Base-by-base conservation (phyloP, 1,140 invertebrate genomes). In the Lucilia sericata region DNA sequence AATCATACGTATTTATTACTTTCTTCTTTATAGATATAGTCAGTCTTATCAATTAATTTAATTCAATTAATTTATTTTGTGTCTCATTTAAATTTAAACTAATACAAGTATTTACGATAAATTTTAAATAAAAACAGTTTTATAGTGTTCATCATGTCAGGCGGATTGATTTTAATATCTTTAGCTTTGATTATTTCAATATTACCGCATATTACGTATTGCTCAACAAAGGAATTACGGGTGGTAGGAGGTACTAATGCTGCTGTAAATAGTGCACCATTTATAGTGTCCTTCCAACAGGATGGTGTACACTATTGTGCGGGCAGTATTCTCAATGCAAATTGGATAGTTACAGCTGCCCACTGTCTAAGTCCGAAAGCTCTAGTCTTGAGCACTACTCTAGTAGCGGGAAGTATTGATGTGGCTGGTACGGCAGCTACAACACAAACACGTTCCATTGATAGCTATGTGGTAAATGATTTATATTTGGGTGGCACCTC, bases 271-370 rank as follows among this genome's bases (percentile, higher is more conserved):
- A 85, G 85, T 42, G 91, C 91, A 42, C 90, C 90, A 17, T 91
- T 87, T 55, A 90, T 89, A 7, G 91, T 90, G 8, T 91, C 91
- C 0, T 85, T 91, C 82, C 91, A 91, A 75, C 85, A 88, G 30
- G 25, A 82, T 13, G 78, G 85, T 2, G 86, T 87, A 1, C 93
- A 93, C 80, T 91, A 93, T 83, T 94, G 94, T 86, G 92, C 92
- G 51, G 93, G 91, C n/a, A 91, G 92, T 17, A 92, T 94, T 25
- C 82, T 94, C 3, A 91, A 91, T 65, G 83, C 85, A 12, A 82
- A 91, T 75, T 94, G 92, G 92, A 82, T 94, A 51, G 17, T 94
- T 0, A 93, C 93, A 0, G 90, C 90, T 0, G 90, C 88, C 3
- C 90, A 91, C 84, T 91, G 90, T 36, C 74, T 91, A 19, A 86